phyloP scores from a whole-genome alignment of 2,888 invertebrate species.

The Conus canariensis region DNA sequence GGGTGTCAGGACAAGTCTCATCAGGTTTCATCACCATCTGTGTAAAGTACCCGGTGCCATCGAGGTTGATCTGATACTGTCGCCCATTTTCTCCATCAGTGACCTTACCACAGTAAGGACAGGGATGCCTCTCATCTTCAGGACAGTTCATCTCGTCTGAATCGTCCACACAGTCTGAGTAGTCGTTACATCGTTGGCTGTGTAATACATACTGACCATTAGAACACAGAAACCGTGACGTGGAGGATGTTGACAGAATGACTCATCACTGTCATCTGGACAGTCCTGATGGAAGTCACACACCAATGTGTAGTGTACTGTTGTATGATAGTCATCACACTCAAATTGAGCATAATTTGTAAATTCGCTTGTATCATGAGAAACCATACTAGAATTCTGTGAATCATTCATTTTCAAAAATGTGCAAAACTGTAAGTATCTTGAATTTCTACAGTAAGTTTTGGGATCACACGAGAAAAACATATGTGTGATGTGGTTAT shows the following conservation, averaged over 20 bases:
- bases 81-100: neutral
- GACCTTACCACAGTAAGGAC: neutral
- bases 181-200: neutral
- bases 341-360: neutral
- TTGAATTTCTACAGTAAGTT: neutral
- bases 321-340: neutral
- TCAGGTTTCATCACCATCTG: neutral
- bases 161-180: constrained; percentile 1
- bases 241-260: constrained; percentile 6
- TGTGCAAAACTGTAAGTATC: neutral
- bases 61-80: neutral
- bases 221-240: neutral
- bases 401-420: neutral
- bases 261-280: neutral
- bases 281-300: constrained; percentile 19
- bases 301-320: constrained; percentile 2
- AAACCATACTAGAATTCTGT: neutral
- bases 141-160: constrained; percentile 1
- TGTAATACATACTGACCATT: neutral
- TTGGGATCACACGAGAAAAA: neutral
- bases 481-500: neutral
- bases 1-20: constrained; percentile 17
- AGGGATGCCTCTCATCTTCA: neutral
- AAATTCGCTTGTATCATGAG: neutral
- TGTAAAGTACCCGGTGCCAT: neutral